phyloP scores from a whole-genome alignment of 2,888 invertebrate species.

The Brachyptera risi region DNA sequence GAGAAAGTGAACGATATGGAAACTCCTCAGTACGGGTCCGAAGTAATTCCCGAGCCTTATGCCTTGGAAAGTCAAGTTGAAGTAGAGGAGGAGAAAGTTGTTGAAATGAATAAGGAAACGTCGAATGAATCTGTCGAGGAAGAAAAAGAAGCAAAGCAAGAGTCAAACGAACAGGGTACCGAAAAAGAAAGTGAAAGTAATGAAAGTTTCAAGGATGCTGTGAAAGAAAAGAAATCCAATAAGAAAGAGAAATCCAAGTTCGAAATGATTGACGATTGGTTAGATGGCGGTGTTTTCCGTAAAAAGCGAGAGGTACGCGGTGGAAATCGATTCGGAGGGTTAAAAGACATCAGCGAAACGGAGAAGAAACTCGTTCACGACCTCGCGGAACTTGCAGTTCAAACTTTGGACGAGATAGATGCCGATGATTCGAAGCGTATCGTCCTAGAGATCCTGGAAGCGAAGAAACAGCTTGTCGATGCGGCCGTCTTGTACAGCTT shows the following conservation, averaged over 20 bases:
- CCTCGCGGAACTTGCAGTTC: constrained; percentile 48
- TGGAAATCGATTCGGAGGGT: constrained; percentile 35
- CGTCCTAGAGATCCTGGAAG: constrained; percentile 47
- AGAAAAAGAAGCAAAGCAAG: no score
- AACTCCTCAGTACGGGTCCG: no score
- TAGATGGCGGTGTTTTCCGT: not conserved
- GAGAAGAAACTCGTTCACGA: constrained; percentile 40
- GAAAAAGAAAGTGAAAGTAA: no score
- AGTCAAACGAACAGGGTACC: no score
- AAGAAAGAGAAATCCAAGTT: not conserved
- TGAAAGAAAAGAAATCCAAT: no score
- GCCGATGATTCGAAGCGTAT: constrained; percentile 48
- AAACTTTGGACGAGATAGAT: constrained; percentile 50
- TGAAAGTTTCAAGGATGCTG: no score
- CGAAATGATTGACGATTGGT: not conserved
- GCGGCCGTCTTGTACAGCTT: constrained; percentile 31
- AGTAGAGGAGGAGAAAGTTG: no score
- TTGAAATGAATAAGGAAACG: no score
- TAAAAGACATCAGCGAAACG: constrained; percentile 32
- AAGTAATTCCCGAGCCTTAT: no score
- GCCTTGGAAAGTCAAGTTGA: no score
- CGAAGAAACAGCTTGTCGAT: constrained; percentile 41
- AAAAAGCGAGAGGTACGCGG: constrained; percentile 24
- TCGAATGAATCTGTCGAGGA: no score
- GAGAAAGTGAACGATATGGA: no score